Percentiles rank a stretch among this genome's conserved stretches.
phyloP scores from a whole-genome alignment of 2,888 invertebrate genomes.

The Drosophila pseudotalamancana region DNA sequence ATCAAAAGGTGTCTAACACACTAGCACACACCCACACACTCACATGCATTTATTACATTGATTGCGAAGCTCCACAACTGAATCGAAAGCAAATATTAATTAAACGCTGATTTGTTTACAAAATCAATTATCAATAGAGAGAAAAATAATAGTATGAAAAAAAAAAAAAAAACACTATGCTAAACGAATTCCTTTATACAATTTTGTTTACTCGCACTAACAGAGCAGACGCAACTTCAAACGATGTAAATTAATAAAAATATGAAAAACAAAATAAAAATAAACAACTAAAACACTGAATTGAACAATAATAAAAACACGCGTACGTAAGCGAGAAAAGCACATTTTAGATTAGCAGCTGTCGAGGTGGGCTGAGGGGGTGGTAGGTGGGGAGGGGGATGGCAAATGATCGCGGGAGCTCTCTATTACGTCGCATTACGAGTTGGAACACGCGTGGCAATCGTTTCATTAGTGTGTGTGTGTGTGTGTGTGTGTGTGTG shows the following conservation, averaged over 20 bases:
- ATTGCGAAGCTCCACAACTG: slow-evolving; percentile 9
- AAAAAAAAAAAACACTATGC: neutral
- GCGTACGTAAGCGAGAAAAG: slow-evolving; percentile 59
- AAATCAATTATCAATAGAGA: slow-evolving; percentile 41
- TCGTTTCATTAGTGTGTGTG: slow-evolving; percentile 16
- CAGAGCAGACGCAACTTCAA: slow-evolving; percentile 24
- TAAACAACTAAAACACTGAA: slow-evolving; percentile 25
- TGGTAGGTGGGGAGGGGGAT: neutral
- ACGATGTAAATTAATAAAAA: slow-evolving; percentile 62
- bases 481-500: slow-evolving; percentile 17
- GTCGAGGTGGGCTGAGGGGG: neutral
- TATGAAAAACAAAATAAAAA: slow-evolving; percentile 4
- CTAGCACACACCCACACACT: neutral
- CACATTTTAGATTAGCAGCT: slow-evolving; percentile 55
- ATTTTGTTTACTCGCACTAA: slow-evolving; percentile 20
- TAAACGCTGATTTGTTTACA: slow-evolving; percentile 51
- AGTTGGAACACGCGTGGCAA: slow-evolving; percentile 64
- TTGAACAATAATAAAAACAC: slow-evolving; percentile 36
- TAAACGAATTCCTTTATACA: slow-evolving; percentile 15
- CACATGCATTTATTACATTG: neutral
- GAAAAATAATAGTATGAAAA: neutral
- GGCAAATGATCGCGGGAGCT: slow-evolving; percentile 26
- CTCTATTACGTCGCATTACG: slow-evolving; percentile 73
- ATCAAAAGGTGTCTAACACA: neutral
- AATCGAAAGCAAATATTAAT: slow-evolving; percentile 56